Percentiles rank a stretch among this genome's conserved stretches.
phyloP scores from a whole-genome alignment of 2,797 vertebrate species.

The Hydrolagus colliei region DNA sequence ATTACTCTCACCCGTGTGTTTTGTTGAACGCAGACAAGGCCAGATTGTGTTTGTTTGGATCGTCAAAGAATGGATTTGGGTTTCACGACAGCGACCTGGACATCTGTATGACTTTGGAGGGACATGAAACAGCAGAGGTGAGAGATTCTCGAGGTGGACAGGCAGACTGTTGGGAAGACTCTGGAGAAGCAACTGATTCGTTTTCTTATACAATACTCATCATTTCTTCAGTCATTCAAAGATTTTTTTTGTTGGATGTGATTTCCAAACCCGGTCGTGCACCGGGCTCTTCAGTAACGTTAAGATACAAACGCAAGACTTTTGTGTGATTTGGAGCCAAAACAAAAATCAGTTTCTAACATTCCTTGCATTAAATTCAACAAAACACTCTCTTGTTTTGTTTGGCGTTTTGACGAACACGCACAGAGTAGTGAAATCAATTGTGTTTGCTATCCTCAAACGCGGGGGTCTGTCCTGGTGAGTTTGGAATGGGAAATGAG shows the following conservation, averaged over 20 bases:
- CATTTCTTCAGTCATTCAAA: neutral
- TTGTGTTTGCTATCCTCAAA: too few relatives aligned
- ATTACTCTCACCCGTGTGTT: conserved; percentile 18
- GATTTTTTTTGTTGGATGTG: too few relatives aligned
- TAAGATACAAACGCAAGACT: too few relatives aligned
- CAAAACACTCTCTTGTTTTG: too few relatives aligned
- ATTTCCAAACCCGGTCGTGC: neutral
- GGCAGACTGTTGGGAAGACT: conserved; percentile 71
- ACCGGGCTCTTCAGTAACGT: too few relatives aligned
- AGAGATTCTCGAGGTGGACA: conserved; percentile 25
- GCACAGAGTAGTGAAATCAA: too few relatives aligned
- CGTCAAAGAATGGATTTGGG: conserved; percentile 95
- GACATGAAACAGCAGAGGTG: conserved; percentile 92
- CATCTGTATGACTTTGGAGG: conserved; percentile 98
- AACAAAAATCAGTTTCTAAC: too few relatives aligned
- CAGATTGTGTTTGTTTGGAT: conserved; percentile 90
- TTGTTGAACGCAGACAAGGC: conserved; percentile 72
- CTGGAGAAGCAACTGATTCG: conserved; percentile 67
- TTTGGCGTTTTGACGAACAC: too few relatives aligned
- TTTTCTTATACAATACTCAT: neutral
- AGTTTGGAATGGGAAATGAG: too few relatives aligned
- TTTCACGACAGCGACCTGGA: conserved; percentile 96
- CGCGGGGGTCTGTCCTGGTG: too few relatives aligned
- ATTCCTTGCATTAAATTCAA: too few relatives aligned
- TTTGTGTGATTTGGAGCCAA: too few relatives aligned